Base-by-base conservation (phyloP, 37 sponge, comb jelly and placozoan genomes). In the Crambe crambe region DNA sequence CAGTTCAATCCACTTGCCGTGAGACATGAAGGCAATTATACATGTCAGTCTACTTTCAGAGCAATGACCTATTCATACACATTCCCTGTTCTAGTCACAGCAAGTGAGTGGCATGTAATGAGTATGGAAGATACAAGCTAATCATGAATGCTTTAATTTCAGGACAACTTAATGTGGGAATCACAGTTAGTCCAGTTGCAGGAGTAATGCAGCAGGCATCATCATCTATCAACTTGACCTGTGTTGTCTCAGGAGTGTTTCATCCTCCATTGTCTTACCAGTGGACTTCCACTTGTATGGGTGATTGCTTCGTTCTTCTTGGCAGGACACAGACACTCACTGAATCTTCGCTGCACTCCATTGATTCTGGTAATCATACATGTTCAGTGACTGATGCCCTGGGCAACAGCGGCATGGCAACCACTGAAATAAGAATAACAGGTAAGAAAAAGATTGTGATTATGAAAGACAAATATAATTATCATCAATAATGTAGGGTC, bases 351-450 rank as follows among this genome's bases (percentile, higher is more conserved):
- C 6, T 68, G 6, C 69, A 68, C 30, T 68, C 69, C 5, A 68
- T 68, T 68, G 69, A 68, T 34, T 18, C 38, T 68, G 69, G 69
- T 8, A 68, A 68, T 32, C 69, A 68, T 32, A 68, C 69, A 9
- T 68, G 69, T 68, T 21, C 69, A 20, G 39, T 68, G 3, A 35
- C 21, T 36, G 69, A 68, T 68, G 69, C 37, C 9, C 12, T 68
- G 31, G 69, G 69, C 6, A 68, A 68, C 38, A 37, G 38, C 8
- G 69, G 69, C 9, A 10, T 37, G 9, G 69, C 69, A 37, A 36
- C 69, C 25, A 20, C 30, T 68, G 38, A 35, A 20, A 68, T 68
- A 20, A 8, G 3, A 32, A 37, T 68, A 37, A 20, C 38, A 36
- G 69, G 69, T 68, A 68, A 68, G 64, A 25, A 25, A 25, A 8